Evolutionary conservation across 2,888 invertebrate genomes (phyloP).

Genomic region (Coecobrya sp.): DNA sequence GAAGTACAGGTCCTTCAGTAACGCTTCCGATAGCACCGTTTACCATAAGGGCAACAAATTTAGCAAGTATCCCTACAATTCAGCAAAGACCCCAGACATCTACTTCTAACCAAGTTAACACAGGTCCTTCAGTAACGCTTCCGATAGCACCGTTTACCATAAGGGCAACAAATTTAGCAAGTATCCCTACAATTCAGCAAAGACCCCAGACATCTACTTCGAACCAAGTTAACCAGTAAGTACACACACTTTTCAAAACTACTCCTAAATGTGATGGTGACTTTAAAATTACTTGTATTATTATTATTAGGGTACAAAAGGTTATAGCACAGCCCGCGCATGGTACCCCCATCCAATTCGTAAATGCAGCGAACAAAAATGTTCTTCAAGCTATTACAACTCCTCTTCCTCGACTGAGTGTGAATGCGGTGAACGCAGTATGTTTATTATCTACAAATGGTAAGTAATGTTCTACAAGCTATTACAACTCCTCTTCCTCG

Average conservation of each 20-base stretch:
- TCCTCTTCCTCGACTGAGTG: constrained; percentile 83
- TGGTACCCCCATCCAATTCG: constrained; percentile 87
- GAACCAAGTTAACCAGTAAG: constrained; percentile 83
- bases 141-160: constrained; percentile 84
- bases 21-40: constrained; percentile 83
- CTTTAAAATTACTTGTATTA: background rate
- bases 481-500: constrained; percentile 83
- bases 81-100: constrained; percentile 83
- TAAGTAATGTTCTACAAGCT: no score
- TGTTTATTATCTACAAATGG: constrained; percentile 84
- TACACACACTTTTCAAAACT: background rate
- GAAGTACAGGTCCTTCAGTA: constrained; percentile 78
- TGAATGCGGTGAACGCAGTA: constrained; percentile 80
- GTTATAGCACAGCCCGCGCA: constrained; percentile 87
- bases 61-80: constrained; percentile 79
- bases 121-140: constrained; percentile 81
- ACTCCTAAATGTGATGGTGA: background rate
- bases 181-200: constrained; percentile 82
- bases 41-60: constrained; percentile 83
- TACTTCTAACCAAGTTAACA: constrained; percentile 74
- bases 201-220: constrained; percentile 81
- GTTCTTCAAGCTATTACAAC: constrained; percentile 83
- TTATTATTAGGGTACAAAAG: constrained; percentile 83
- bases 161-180: constrained; percentile 81
- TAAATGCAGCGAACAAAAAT: constrained; percentile 83